Percentiles rank a stretch among this genome's conserved stretches.
phyloP scores from a whole-genome alignment of 1,140 invertebrate genomes.

The Neomicropteryx cornuta region DNA sequence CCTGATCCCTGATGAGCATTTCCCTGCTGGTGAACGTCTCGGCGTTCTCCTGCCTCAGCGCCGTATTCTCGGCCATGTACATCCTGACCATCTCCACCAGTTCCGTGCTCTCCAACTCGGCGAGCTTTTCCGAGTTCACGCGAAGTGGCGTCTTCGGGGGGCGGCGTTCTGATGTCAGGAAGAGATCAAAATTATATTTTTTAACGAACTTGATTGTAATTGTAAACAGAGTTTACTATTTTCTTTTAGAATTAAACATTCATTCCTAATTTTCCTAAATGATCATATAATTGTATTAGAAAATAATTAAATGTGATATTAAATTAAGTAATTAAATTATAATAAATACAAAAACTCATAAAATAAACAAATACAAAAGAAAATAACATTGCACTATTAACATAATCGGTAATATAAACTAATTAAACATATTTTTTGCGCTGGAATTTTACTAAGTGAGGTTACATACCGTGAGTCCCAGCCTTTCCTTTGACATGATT shows the following conservation, averaged over 20 bases:
- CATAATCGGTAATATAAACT: too few relatives aligned
- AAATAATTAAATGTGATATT: background rate
- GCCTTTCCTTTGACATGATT: too few relatives aligned
- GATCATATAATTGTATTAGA: too few relatives aligned
- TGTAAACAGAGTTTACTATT: too few relatives aligned
- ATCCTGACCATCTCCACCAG: constrained; percentile 62
- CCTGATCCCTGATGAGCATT: constrained; percentile 74
- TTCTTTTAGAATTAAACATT: background rate
- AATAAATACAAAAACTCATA: background rate
- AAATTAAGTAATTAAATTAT: background rate
- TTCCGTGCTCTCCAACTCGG: constrained; percentile 57
- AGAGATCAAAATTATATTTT: background rate
- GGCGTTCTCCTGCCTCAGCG: constrained; percentile 73
- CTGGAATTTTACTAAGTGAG: too few relatives aligned
- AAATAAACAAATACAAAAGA: too few relatives aligned
- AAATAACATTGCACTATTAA: too few relatives aligned
- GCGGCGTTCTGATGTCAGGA: constrained; percentile 17
- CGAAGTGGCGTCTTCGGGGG: constrained; percentile 36
- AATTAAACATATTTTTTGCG: too few relatives aligned
- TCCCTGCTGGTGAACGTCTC: constrained; percentile 74
- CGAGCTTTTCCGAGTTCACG: constrained; percentile 59
- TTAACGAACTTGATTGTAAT: background rate
- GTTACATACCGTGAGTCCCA: too few relatives aligned
- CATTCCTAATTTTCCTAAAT: too few relatives aligned
- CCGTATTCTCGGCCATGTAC: constrained; percentile 79